phyloP scores from a whole-genome alignment of 2,888 invertebrate species.

The Caenorhabditis sp. region DNA sequence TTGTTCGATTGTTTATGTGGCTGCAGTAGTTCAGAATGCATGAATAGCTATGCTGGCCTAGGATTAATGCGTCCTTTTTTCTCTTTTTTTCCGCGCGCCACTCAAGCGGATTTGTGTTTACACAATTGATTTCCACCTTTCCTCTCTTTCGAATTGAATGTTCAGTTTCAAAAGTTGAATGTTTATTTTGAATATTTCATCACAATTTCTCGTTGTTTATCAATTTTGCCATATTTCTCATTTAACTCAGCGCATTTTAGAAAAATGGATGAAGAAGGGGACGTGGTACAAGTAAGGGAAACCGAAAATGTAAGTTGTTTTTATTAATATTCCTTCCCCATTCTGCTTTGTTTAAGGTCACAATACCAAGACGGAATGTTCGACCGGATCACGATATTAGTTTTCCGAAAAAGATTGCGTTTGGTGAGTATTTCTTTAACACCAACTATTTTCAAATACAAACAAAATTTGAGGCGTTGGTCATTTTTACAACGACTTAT shows the following conservation, averaged over 20 bases:
- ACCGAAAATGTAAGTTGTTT: slow-evolving; percentile 18
- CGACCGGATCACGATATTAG: slow-evolving; percentile 62
- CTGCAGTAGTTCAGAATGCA: not conserved
- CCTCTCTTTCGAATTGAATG: slow-evolving; percentile 10
- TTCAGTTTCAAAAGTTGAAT: slow-evolving; percentile 41
- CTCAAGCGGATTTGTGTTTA: slow-evolving; percentile 50
- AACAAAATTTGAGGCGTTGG: slow-evolving; percentile 86
- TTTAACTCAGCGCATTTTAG: too few species aligned
- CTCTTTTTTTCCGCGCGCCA: slow-evolving; percentile 28
- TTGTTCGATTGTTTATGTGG: not conserved
- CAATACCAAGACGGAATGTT: slow-evolving; percentile 18
- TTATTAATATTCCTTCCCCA: not conserved
- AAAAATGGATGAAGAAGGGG: slow-evolving; percentile 36
- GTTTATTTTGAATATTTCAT: slow-evolving; percentile 20
- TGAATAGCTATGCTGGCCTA: slow-evolving; percentile 25
- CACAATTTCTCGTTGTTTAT: not conserved
- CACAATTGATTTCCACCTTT: slow-evolving; percentile 58
- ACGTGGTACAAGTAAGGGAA: slow-evolving; percentile 26
- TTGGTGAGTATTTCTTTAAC: slow-evolving; percentile 25
- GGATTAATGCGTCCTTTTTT: slow-evolving; percentile 37
- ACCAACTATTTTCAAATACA: not conserved
- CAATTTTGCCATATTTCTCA: too few species aligned
- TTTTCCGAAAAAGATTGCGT: slow-evolving; percentile 48
- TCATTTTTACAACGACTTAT: slow-evolving; percentile 93
- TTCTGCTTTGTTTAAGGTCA: slow-evolving; percentile 28